These are phyloP conservation scores for Agrenia bidenticulata DNA, from an alignment of 2,888 invertebrate species.

Conservation along the genomic window DNA sequence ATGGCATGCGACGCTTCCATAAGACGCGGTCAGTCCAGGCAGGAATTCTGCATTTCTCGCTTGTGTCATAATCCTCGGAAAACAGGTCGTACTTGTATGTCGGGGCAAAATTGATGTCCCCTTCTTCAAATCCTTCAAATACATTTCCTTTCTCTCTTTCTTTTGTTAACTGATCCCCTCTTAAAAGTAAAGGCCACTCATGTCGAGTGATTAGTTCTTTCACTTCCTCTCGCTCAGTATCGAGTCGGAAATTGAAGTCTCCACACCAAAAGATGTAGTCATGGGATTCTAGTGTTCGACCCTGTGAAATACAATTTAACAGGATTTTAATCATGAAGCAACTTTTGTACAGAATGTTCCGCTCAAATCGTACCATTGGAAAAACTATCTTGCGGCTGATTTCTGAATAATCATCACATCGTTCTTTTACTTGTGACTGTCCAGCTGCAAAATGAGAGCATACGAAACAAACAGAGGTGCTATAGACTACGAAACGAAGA, in stretches of 20 bases:
- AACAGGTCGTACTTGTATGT: conserved; percentile 99
- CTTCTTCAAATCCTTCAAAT: conserved; percentile 91
- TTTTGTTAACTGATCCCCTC: conserved; percentile 80
- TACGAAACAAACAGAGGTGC: conserved; percentile 94
- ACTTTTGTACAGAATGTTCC: background rate
- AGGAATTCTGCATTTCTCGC: conserved; percentile 94
- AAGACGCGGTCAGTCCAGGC: conserved; percentile 99
- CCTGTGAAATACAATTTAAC: conserved; percentile 59
- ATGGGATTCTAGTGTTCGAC: conserved; percentile 86
- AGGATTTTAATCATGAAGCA: background rate
- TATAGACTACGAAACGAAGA: conserved; percentile 85
- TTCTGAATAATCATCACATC: conserved; percentile 96
- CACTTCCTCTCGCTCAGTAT: conserved; percentile 91
- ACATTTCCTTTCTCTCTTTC: conserved; percentile 66
- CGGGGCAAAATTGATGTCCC: conserved; percentile 85
- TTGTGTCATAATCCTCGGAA: conserved; percentile 98
- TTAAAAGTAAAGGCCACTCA: conserved; percentile 73
- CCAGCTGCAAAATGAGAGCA: conserved; percentile 99
- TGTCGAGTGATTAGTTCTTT: conserved; percentile 77
- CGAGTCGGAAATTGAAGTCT: conserved; percentile 97
- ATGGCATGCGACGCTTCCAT: conserved; percentile 79
- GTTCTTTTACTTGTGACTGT: conserved; percentile 89
- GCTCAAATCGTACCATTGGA: conserved; percentile 66
- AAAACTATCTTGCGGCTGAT: conserved; percentile 87
- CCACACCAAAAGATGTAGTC: conserved; percentile 99